Conservation (phyloP, 2,888 invertebrate species). For the Sphaeridia pumilis region DNA sequence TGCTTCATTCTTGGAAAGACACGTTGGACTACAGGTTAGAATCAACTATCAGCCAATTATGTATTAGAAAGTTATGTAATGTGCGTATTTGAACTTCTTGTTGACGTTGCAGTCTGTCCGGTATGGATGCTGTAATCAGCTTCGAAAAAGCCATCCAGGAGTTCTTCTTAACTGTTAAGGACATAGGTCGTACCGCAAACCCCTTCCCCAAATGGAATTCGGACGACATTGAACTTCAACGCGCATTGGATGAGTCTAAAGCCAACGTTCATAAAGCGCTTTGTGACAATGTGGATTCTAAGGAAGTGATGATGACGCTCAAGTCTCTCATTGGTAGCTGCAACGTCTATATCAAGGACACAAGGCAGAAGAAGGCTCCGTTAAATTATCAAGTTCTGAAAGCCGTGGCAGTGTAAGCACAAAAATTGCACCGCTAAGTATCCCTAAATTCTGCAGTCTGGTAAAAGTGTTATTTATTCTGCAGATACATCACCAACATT, state of each 20-base stretch:
- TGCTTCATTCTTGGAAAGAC: constrained; percentile 95
- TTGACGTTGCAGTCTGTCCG: constrained; percentile 26
- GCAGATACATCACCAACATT: constrained; percentile 58
- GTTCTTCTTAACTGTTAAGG: constrained; percentile 87
- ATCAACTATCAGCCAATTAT: too few species aligned
- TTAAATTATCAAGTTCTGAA: constrained; percentile 58
- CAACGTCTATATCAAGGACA: constrained; percentile 70
- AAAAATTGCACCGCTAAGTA: too few species aligned
- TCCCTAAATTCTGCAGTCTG: too few species aligned
- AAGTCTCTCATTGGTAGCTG: constrained; percentile 72
- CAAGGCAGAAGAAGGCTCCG: constrained; percentile 42
- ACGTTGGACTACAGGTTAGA: constrained; percentile 78
- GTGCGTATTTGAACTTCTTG: too few species aligned
- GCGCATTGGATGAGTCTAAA: constrained; percentile 52
- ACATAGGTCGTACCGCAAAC: constrained; percentile 49
- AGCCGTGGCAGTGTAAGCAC: constrained; percentile 63
- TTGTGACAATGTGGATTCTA: constrained; percentile 92
- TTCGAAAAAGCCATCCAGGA: constrained; percentile 50
- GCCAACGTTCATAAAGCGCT: constrained; percentile 62
- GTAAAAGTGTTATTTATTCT: background rate
- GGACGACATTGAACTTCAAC: constrained; percentile 57
- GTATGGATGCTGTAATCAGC: constrained; percentile 29
- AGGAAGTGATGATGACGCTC: constrained; percentile 67
- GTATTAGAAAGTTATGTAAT: too few species aligned
- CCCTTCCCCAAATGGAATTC: constrained; percentile 60